Evolutionary conservation across 2,888 invertebrate species (phyloP).

Genomic region (Eupeodes latifasciatus): DNA sequence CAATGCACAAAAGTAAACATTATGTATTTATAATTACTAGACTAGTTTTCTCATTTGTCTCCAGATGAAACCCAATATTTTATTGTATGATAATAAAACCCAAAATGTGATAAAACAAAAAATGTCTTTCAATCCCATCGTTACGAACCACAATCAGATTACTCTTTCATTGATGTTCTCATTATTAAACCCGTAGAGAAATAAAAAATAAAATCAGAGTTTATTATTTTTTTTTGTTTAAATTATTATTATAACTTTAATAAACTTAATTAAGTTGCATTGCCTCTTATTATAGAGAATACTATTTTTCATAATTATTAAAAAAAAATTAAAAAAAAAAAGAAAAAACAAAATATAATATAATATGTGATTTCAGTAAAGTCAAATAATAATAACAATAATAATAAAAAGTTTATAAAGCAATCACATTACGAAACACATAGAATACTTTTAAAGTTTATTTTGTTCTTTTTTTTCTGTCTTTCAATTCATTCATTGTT

Average conservation of each 20-base stretch:
- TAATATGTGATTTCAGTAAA: conserved; percentile 56
- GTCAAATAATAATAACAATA: conserved; percentile 72
- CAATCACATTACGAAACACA: conserved; percentile 71
- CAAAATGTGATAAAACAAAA: too few species aligned
- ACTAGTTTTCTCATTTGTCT: too few species aligned
- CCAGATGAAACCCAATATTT: too few species aligned
- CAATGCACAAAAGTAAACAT: too few species aligned
- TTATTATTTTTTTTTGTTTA: conserved; percentile 17
- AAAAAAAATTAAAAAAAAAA: conserved; percentile 36
- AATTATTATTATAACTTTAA: conserved; percentile 72
- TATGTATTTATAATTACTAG: too few species aligned
- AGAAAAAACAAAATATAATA: conserved; percentile 54
- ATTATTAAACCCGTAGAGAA: background rate
- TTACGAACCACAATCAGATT: background rate
- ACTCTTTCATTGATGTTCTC: conserved; percentile 36
- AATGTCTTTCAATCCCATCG: too few species aligned
- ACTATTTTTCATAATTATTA: conserved; percentile 51
- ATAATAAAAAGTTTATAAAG: conserved; percentile 70
- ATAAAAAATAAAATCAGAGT: conserved; percentile 26
- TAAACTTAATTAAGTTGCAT: conserved; percentile 71
- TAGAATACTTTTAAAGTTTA: conserved; percentile 47
- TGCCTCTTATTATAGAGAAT: conserved; percentile 64
- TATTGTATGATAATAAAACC: too few species aligned
- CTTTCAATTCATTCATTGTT: conserved; percentile 42
- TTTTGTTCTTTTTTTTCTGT: conserved; percentile 17